Conservation (phyloP, 2,888 invertebrate genomes). For the Cantharis flavilabris region DNA sequence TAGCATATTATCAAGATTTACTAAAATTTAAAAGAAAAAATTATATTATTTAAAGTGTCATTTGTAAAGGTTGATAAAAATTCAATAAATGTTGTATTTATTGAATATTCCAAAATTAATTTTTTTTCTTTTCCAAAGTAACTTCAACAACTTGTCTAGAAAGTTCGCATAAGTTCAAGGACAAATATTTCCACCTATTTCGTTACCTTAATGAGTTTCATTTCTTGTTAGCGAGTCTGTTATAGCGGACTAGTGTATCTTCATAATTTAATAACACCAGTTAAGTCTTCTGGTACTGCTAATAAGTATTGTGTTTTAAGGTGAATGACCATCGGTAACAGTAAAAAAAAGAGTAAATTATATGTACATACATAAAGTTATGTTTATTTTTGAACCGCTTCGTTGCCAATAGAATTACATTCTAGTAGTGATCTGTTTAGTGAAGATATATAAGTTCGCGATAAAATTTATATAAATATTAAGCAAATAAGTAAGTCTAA, state of each 20-base stretch:
- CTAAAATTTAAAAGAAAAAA: no score
- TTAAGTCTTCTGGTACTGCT: not conserved
- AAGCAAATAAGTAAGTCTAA: not conserved
- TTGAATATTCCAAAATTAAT: not conserved
- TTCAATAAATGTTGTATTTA: no score
- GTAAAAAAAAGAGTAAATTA: conserved; percentile 20
- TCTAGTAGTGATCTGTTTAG: not conserved
- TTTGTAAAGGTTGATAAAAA: no score
- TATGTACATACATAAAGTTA: conserved; percentile 11
- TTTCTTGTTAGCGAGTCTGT: not conserved
- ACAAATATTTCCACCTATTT: not conserved
- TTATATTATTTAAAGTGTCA: no score
- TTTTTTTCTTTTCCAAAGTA: not conserved
- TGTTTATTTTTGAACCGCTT: conserved; percentile 26
- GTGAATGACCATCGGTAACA: conserved; percentile 30
- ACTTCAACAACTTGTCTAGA: not conserved
- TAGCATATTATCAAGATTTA: no score
- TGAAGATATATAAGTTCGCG: not conserved
- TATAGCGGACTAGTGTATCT: not conserved
- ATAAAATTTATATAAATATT: not conserved
- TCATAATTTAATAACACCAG: not conserved
- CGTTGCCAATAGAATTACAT: not conserved
- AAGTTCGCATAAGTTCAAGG: not conserved
- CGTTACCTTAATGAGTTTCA: not conserved
- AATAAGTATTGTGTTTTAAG: conserved; percentile 12